Conservation (phyloP, 1,140 invertebrate species). For the Popillia japonica region DNA sequence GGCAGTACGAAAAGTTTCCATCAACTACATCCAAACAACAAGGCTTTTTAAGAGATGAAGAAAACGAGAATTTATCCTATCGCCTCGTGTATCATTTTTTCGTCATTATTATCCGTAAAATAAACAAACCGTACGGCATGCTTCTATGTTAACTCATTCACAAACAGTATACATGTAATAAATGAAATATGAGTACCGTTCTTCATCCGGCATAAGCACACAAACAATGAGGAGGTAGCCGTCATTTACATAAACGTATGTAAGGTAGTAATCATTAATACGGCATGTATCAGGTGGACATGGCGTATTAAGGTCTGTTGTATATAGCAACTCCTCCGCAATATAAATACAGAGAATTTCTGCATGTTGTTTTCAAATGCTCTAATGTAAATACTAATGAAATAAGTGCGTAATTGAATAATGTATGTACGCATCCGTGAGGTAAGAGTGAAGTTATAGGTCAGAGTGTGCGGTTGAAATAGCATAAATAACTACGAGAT, state of each 20-base stretch:
- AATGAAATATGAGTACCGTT: background rate
- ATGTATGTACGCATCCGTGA: conserved; percentile 27
- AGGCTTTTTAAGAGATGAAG: no score
- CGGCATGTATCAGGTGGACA: background rate
- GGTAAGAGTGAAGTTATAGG: conserved; percentile 1
- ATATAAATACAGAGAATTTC: background rate
- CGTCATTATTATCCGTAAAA: background rate
- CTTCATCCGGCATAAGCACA: conserved; percentile 17
- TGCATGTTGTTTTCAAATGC: background rate
- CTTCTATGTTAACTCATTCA: background rate
- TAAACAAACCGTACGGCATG: background rate
- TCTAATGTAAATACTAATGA: conserved; percentile 31
- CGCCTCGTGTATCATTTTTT: no score
- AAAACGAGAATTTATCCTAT: no score
- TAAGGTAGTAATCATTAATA: conserved; percentile 23
- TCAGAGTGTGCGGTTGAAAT: conserved; percentile 38
- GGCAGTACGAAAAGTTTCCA: no score
- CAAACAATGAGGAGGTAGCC: conserved; percentile 30
- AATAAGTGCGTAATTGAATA: conserved; percentile 44
- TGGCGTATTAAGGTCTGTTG: background rate
- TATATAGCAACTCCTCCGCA: background rate
- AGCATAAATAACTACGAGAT: background rate
- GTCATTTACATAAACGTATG: conserved; percentile 38
- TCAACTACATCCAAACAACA: no score
- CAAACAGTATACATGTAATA: background rate